These are phyloP conservation scores for Trachymyrmex cornetzi DNA, from an alignment of 1,140 invertebrate genomes.

Conservation along the genomic window DNA sequence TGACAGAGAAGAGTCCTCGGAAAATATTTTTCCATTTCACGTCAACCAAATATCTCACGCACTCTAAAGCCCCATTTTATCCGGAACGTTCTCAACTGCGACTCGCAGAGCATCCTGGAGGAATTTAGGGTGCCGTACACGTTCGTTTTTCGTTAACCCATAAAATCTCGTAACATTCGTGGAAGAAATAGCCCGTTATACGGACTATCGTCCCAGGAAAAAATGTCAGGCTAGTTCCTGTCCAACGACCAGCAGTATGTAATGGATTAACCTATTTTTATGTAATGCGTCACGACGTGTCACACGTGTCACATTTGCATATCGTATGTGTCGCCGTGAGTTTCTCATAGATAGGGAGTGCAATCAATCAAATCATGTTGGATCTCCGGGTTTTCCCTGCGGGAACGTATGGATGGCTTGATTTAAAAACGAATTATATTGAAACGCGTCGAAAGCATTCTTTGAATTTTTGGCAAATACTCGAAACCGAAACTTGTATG, in stretches of 20 bases:
- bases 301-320: constrained; percentile 55
- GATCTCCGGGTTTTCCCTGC: constrained; percentile 21
- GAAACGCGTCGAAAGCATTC: not conserved
- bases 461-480: constrained; percentile 6
- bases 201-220: not conserved
- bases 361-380: constrained; percentile 60
- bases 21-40: constrained; percentile 37
- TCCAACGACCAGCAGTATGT: constrained; percentile 1
- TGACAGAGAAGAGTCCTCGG: not conserved
- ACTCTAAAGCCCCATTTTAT: constrained; percentile 4
- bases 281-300: constrained; percentile 57
- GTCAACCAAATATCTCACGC: constrained; percentile 8
- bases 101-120: not conserved
- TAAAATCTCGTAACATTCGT: constrained; percentile 27
- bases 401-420: constrained; percentile 19
- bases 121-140: constrained; percentile 32
- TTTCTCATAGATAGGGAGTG: constrained; percentile 10
- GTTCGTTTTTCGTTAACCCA: constrained; percentile 36
- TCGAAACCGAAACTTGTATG: not conserved
- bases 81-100: not conserved
- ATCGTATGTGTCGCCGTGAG: constrained; percentile 36
- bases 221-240: constrained; percentile 10
- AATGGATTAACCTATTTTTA: constrained; percentile 60
- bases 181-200: constrained; percentile 17
- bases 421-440: constrained; percentile 55